A percentile compares a stretch with the other conserved stretches of the same genome.
Evolutionary conservation across 2,113 vertebrate genomes (phyloP).

Genomic region (Archilochus colubris): DNA sequence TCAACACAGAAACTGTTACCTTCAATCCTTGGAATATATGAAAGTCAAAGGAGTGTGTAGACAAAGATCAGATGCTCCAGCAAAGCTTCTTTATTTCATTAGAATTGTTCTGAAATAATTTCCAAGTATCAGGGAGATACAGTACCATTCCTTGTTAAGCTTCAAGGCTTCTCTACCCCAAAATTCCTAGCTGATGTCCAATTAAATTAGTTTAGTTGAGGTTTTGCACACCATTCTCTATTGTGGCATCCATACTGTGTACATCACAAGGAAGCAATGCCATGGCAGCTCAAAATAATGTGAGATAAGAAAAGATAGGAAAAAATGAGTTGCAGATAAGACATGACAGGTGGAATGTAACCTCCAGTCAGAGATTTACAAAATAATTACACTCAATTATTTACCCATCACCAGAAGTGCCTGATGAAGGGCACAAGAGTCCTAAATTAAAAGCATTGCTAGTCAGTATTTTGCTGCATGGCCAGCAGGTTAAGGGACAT

Average conservation of each 20-base stretch:
- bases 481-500: no score
- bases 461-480: not conserved
- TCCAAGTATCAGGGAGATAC: not conserved
- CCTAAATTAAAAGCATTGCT: not conserved
- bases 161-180: not conserved
- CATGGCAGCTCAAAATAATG: not conserved
- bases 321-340: not conserved
- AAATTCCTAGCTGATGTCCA: not conserved
- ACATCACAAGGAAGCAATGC: not conserved
- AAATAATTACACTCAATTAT: not conserved
- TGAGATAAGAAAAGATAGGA: not conserved
- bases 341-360: not conserved
- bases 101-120: conserved; percentile 14
- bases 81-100: not conserved
- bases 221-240: not conserved
- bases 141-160: not conserved
- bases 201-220: not conserved
- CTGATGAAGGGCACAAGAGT: not conserved
- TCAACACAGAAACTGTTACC: not conserved
- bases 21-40: not conserved
- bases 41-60: not conserved
- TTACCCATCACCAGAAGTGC: not conserved
- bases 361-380: not conserved
- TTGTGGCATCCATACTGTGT: not conserved
- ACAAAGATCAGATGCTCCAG: not conserved